phyloP scores from a whole-genome alignment of 2,113 vertebrate genomes.

The Athene noctua region DNA sequence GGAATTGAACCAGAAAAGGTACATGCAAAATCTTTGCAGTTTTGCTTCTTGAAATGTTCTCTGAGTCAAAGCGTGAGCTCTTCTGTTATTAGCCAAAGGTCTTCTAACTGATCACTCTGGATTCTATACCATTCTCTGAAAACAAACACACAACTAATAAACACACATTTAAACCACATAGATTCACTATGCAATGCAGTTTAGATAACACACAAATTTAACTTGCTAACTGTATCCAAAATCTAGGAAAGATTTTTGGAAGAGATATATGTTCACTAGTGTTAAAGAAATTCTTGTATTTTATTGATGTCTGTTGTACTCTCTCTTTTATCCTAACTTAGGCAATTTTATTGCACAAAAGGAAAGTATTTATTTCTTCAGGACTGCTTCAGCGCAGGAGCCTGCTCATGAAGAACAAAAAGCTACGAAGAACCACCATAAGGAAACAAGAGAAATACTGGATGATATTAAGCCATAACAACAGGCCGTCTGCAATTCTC shows the following conservation, averaged over 20 bases:
- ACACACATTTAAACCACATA: neutral
- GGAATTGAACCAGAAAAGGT: constrained; percentile 88
- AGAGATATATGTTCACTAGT: neutral
- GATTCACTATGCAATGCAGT: neutral
- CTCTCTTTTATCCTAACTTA: neutral
- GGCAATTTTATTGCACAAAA: neutral
- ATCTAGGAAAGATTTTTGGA: neutral
- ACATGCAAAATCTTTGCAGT: constrained; percentile 86
- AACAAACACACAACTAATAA: neutral
- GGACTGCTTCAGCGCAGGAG: neutral
- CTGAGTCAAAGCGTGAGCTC: constrained; percentile 84
- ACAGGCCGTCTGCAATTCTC: neutral
- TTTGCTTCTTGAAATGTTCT: constrained; percentile 82
- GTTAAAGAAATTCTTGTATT: neutral
- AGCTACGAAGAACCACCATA: neutral
- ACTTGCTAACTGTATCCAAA: neutral
- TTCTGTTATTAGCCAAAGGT: constrained; percentile 90
- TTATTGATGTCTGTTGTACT: neutral
- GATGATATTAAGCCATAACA: neutral
- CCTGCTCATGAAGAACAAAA: neutral
- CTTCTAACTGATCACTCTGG: constrained; percentile 91
- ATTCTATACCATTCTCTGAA: constrained; percentile 90
- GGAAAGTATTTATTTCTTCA: neutral
- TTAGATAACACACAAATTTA: neutral
- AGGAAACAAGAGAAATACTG: neutral